These are phyloP conservation scores for Campaea margaritaria DNA, from an alignment of 2,888 invertebrate genomes.

Conservation along the genomic window DNA sequence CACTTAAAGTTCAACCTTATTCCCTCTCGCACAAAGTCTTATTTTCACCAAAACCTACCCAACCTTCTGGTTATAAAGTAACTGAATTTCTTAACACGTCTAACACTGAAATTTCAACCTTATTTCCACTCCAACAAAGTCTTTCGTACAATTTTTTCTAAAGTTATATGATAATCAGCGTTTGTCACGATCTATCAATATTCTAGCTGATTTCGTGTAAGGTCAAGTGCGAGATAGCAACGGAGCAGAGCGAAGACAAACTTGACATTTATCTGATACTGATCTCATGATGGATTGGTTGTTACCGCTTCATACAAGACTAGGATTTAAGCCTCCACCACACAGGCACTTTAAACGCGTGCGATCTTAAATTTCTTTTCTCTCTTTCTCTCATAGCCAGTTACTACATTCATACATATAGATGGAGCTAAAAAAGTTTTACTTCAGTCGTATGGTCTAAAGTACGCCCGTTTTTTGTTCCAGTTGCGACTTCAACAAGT, in stretches of 20 bases:
- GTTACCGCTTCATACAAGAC: too few species aligned
- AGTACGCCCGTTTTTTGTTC: conserved; percentile 27
- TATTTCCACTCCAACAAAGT: background rate
- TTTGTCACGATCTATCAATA: conserved; percentile 40
- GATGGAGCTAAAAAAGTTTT: too few species aligned
- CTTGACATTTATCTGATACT: background rate
- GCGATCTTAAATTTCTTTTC: too few species aligned
- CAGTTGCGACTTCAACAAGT: conserved; percentile 96
- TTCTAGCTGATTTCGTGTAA: conserved; percentile 45
- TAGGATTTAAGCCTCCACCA: too few species aligned
- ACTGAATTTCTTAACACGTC: too few species aligned
- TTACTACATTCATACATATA: too few species aligned
- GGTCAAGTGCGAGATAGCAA: conserved; percentile 47
- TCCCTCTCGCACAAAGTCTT: background rate
- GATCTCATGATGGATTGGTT: conserved; percentile 20
- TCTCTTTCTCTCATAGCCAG: too few species aligned
- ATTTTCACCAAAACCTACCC: too few species aligned
- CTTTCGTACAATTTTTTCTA: background rate
- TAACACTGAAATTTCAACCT: background rate
- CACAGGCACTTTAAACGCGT: too few species aligned
- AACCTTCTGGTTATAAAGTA: too few species aligned
- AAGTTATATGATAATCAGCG: conserved; percentile 33
- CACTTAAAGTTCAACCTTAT: conserved; percentile 10
- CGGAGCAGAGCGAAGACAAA: background rate
- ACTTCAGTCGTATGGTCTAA: too few species aligned